These are phyloP conservation scores for Siderastrea siderea DNA, from an alignment of 92 coral and sea anemone species.

Conservation along the genomic window DNA sequence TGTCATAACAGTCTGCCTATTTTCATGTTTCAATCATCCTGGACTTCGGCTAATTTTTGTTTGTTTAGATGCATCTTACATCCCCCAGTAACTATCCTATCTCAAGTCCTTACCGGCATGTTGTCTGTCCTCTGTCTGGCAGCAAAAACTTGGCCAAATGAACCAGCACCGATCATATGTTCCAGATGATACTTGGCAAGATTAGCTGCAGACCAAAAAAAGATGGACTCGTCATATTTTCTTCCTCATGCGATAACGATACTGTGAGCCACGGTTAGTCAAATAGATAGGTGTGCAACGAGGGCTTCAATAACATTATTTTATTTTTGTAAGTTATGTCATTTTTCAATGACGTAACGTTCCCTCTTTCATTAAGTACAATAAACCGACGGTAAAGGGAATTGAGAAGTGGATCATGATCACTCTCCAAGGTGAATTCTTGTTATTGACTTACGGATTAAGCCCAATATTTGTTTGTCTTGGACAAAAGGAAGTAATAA, in stretches of 20 bases:
- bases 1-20: no score
- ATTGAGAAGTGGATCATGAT: no score
- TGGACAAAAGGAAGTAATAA: neutral
- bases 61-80: no score
- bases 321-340: neutral
- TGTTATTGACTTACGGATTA: neutral
- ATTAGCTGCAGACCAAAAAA: neutral
- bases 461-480: neutral
- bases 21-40: neutral
- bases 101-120: neutral
- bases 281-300: neutral
- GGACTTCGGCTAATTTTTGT: neutral
- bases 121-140: neutral
- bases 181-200: neutral
- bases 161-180: neutral
- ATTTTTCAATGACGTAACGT: no score
- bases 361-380: no score
- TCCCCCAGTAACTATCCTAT: neutral
- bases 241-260: neutral
- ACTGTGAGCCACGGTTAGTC: no score
- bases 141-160: conserved; percentile 1
- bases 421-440: no score
- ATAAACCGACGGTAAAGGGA: no score
- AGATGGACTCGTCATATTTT: neutral
- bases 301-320: neutral